Evolutionary conservation across 2,797 vertebrate genomes (phyloP).

Genomic region (Geotrypetes seraphini): DNA sequence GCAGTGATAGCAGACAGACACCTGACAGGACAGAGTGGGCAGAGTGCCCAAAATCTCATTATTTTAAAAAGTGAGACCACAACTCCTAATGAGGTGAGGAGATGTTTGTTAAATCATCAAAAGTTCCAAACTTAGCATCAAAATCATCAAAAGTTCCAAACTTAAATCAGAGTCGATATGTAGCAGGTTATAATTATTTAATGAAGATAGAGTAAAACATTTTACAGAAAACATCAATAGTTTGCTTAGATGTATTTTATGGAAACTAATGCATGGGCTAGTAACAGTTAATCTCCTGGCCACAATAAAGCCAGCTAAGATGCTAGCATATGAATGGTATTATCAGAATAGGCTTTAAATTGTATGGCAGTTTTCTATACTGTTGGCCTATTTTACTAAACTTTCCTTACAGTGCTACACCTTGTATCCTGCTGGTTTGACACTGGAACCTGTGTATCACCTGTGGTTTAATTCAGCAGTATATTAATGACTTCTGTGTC

Average conservation of each 20-base stretch:
- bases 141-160: constrained; percentile 1
- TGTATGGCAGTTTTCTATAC: background rate
- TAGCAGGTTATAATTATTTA: background rate
- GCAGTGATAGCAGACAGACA: constrained; percentile 83
- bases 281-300: no score
- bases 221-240: no score
- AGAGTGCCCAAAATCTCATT: constrained; percentile 68
- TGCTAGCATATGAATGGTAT: no score
- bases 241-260: no score
- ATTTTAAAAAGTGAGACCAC: constrained; percentile 59
- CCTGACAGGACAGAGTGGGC: constrained; percentile 83
- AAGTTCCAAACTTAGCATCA: background rate
- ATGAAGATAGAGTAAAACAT: no score
- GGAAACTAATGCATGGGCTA: no score
- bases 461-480: constrained; percentile 7
- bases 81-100: constrained; percentile 64
- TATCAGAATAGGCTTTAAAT: no score
- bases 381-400: background rate
- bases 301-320: no score
- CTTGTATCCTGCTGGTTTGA: constrained; percentile 15
- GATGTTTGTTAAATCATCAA: background rate
- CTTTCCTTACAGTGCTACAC: background rate
- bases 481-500: constrained; percentile 11
- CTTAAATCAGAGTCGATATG: background rate
- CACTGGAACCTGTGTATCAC: constrained; percentile 6